phyloP scores from a whole-genome alignment of 2,888 invertebrate species.

The Hirtodrosophila alboralis region DNA sequence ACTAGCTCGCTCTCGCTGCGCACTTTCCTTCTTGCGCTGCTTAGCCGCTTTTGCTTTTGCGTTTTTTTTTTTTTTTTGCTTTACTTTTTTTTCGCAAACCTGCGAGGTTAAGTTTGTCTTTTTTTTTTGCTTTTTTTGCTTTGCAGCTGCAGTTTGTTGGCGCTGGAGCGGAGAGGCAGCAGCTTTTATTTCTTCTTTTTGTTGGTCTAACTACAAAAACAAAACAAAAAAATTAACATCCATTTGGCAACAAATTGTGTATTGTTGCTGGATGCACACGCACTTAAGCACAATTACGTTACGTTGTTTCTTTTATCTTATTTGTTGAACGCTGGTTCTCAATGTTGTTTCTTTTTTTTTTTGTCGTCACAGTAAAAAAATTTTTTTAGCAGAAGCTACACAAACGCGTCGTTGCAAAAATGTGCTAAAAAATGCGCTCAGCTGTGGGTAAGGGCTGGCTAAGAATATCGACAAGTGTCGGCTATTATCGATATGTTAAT shows the following conservation, averaged over 20 bases:
- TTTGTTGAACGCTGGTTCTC: slow-evolving; percentile 7
- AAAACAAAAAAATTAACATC: slow-evolving; percentile 47
- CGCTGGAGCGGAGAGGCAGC: slow-evolving; percentile 30
- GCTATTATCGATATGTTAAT: background rate
- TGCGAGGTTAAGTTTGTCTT: slow-evolving; percentile 75
- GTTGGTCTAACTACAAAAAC: slow-evolving; percentile 39
- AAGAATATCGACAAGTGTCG: slow-evolving; percentile 37
- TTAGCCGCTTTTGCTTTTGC: slow-evolving; percentile 39
- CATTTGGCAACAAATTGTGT: slow-evolving; percentile 43
- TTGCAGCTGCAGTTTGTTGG: slow-evolving; percentile 54
- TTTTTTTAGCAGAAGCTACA: slow-evolving; percentile 66
- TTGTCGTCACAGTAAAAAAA: slow-evolving; percentile 71
- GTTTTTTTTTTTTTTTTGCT: slow-evolving; percentile 15
- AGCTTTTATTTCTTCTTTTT: no score
- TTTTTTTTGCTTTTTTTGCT: slow-evolving; percentile 36
- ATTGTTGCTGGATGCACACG: slow-evolving; percentile 38
- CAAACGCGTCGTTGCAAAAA: slow-evolving; percentile 63
- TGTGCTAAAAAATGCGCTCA: slow-evolving; percentile 71
- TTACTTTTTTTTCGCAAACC: slow-evolving; percentile 53
- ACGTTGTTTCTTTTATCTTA: no score
- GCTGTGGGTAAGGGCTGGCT: slow-evolving; percentile 39
- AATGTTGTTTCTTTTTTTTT: slow-evolving; percentile 9
- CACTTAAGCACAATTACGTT: slow-evolving; percentile 37
- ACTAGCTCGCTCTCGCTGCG: slow-evolving; percentile 27
- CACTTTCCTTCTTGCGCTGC: slow-evolving; percentile 11